Conservation (phyloP, 2,113 vertebrate genomes). For the Rynchops niger region DNA sequence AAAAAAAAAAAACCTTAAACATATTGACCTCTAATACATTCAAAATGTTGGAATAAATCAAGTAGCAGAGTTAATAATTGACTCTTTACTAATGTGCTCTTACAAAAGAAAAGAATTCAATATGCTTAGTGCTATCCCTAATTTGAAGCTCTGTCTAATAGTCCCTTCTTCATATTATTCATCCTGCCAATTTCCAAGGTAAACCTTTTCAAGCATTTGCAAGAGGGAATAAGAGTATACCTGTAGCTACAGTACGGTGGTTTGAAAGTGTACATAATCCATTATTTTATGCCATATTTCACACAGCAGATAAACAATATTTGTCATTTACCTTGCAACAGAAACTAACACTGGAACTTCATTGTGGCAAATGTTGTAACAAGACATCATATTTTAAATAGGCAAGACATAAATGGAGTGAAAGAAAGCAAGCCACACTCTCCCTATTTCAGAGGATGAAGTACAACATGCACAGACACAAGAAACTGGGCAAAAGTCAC, state of each 20-base stretch:
- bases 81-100: not conserved
- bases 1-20: not conserved
- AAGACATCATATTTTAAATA: not conserved
- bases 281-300: not conserved
- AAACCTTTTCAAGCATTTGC: slow-evolving; percentile 8
- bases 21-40: slow-evolving; percentile 10
- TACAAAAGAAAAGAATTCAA: slow-evolving; percentile 2
- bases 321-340: not conserved
- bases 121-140: not conserved
- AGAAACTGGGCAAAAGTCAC: not conserved
- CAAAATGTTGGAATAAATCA: slow-evolving; percentile 48
- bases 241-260: not conserved
- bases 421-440: not conserved
- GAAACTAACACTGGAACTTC: not conserved
- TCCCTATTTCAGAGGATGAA: not conserved
- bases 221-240: not conserved
- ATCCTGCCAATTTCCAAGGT: not conserved
- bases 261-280: not conserved
- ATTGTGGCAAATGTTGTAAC: not conserved
- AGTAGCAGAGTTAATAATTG: slow-evolving; percentile 44
- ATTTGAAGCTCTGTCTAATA: slow-evolving; percentile 4
- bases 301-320: not conserved
- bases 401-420: not conserved
- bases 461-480: not conserved
- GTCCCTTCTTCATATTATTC: not conserved